These are phyloP conservation scores for Melospiza georgiana DNA, from an alignment of 2,113 vertebrate genomes.

Conservation along the genomic window DNA sequence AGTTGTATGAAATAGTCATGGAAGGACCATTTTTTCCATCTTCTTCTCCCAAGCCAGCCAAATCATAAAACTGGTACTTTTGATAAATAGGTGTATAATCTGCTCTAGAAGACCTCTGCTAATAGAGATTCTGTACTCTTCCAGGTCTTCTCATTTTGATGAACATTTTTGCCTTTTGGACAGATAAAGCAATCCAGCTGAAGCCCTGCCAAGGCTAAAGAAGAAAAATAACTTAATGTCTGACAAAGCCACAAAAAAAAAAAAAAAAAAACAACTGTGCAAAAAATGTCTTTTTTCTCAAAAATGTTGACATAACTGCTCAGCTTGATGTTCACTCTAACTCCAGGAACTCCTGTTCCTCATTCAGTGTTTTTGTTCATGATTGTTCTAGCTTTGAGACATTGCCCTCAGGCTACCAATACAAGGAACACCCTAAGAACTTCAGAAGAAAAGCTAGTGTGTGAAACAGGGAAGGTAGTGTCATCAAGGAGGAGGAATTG, in stretches of 20 bases:
- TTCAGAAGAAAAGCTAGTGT: not conserved
- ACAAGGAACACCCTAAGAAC: not conserved
- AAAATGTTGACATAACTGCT: not conserved
- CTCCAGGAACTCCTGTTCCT: not conserved
- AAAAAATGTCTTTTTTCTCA: not conserved
- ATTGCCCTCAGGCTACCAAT: not conserved
- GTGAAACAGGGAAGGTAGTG: not conserved
- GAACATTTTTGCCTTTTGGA: not conserved
- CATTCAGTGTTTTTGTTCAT: not conserved
- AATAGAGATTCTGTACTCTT: not conserved
- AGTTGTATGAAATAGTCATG: not conserved
- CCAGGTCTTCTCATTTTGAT: not conserved
- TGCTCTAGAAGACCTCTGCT: not conserved
- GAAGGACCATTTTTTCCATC: not conserved
- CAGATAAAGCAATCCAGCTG: not conserved
- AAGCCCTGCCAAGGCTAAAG: not conserved
- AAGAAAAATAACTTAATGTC: not conserved
- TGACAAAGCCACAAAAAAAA: not conserved
- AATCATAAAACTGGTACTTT: not conserved
- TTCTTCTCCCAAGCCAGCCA: not conserved
- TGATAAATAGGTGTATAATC: not conserved
- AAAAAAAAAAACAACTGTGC: not conserved
- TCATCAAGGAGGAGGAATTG: not conserved
- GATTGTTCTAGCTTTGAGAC: not conserved
- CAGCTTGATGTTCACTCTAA: not conserved